Percentiles rank a stretch among this genome's conserved stretches.
Evolutionary conservation across 92 coral and sea anemone species (phyloP).

Genomic region (Palythoa grandis): DNA sequence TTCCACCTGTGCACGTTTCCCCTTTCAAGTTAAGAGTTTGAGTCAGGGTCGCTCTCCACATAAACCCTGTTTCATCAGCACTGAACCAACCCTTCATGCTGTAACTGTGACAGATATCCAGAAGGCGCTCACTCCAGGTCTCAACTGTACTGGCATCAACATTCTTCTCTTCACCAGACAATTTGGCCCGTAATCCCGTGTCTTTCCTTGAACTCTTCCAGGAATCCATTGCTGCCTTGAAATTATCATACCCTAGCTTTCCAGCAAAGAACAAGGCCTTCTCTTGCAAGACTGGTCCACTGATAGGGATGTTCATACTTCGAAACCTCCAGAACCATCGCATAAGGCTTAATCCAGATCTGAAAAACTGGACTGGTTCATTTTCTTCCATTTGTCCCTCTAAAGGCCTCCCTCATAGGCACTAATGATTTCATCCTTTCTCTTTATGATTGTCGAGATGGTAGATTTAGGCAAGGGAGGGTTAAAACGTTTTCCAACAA

Average conservation of each 20-base stretch:
- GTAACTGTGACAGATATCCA: constrained; percentile 39
- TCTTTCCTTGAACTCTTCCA: constrained; percentile 56
- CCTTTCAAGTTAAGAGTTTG: constrained; percentile 47
- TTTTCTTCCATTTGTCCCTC: constrained; percentile 38
- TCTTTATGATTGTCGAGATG: constrained; percentile 37
- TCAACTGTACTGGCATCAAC: constrained; percentile 37
- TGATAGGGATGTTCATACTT: constrained; percentile 44
- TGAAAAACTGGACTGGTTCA: constrained; percentile 48
- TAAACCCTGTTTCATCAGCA: constrained; percentile 2
- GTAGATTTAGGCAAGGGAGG: constrained; percentile 23
- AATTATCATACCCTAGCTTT: constrained; percentile 23
- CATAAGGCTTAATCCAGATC: constrained; percentile 47
- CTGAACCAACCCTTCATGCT: neutral
- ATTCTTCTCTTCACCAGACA: constrained; percentile 55
- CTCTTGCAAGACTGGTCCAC: constrained; percentile 26
- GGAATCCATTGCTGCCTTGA: constrained; percentile 51
- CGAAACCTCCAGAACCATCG: constrained; percentile 31
- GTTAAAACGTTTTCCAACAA: constrained; percentile 44
- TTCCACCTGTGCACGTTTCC: constrained; percentile 37
- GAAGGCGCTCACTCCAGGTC: constrained; percentile 51
- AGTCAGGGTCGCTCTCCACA: constrained; percentile 42
- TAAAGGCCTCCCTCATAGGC: constrained; percentile 46
- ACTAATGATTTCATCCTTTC: constrained; percentile 26
- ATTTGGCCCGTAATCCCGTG: constrained; percentile 45
- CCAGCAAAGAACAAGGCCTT: neutral